Conservation (phyloP, 2,797 vertebrate species). For the Odontamblyopus lacepedii region DNA sequence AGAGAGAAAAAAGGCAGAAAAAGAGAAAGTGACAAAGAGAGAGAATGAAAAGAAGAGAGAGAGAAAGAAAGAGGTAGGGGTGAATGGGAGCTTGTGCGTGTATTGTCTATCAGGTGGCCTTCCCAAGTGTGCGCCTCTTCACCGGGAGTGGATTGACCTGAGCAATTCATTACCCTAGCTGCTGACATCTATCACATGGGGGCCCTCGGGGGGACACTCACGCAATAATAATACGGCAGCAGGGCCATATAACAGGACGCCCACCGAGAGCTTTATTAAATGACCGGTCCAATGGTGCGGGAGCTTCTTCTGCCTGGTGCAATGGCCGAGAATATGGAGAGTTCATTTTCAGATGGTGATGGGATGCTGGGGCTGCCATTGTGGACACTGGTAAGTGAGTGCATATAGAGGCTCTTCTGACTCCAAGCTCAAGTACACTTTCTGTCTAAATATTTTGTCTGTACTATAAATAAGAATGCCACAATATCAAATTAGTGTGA, state of each 20-base stretch:
- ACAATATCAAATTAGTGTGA: too few relatives aligned
- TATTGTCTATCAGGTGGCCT: constrained; percentile 58
- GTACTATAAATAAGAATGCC: too few relatives aligned
- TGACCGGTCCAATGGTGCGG: constrained; percentile 18
- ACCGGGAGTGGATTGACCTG: constrained; percentile 61
- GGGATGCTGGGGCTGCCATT: neutral
- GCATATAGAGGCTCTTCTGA: neutral
- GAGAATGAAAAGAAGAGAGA: too few relatives aligned
- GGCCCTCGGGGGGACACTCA: constrained; percentile 50
- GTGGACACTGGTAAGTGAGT: constrained; percentile 4
- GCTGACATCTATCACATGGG: constrained; percentile 55
- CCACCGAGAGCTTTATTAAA: constrained; percentile 38
- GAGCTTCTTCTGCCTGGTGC: constrained; percentile 17
- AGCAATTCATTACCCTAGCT: constrained; percentile 61
- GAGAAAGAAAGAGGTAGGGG: neutral
- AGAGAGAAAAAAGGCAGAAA: neutral
- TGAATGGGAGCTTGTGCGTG: constrained; percentile 45
- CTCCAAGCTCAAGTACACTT: neutral
- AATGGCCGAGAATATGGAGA: neutral
- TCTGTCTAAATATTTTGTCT: neutral
- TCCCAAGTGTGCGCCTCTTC: constrained; percentile 49
- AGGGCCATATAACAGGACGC: constrained; percentile 19
- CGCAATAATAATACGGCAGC: constrained; percentile 49
- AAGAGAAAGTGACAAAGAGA: neutral
- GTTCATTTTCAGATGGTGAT: constrained; percentile 17